Base-by-base conservation (phyloP, 2,797 vertebrate genomes). In the Lutjanus argentimaculatus region DNA sequence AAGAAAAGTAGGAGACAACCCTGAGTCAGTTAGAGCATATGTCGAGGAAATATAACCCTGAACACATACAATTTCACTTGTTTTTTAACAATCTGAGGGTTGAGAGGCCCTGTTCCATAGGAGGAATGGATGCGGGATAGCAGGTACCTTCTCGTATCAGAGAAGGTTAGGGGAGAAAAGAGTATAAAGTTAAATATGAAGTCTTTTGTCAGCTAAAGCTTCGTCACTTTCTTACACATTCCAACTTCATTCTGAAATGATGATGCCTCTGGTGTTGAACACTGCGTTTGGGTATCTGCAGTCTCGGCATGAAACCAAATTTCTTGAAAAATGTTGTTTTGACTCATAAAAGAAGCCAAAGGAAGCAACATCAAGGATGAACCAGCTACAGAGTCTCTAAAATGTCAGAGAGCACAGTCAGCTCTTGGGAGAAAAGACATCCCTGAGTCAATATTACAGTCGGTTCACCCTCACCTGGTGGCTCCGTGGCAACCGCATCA, bases 391-490 rank as follows among this genome's bases (percentile, higher is more conserved):
- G 19, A 67, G 51, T 55, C 58, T 77, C 52, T 68, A 53, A 53
- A 62, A 67, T 66, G 75, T 70, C 71, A 6, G 4, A 65, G 56
- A 14, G 62, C 10, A 21, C 15, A 68, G 79, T n/a, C 52, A 0
- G 71, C 80, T 85, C 69, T 52, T 0, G 6, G 82, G 68, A 75
- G 63, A 40, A 52, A 45, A 77, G 62, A 56, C 48, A 11, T 49
- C 61, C 66, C 43, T 15, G 77, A 85, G 75, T 88, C 79, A 79
- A 86, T 70, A 68, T 59, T 64, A 67, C 11, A 65, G 77, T 73
- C 17, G 21, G 68, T 68, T 83, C 72, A 19, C 15, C 72, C 49
- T 87, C 86, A 91, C 84, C 90, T 92, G 86, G 80, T 53, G 70
- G 70, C 80, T 70, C 75, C 7, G 59, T n/a, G 64, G 79, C 59